These are phyloP conservation scores for Tinea trinotella DNA, from an alignment of 2,888 invertebrate species.

Conservation along the genomic window DNA sequence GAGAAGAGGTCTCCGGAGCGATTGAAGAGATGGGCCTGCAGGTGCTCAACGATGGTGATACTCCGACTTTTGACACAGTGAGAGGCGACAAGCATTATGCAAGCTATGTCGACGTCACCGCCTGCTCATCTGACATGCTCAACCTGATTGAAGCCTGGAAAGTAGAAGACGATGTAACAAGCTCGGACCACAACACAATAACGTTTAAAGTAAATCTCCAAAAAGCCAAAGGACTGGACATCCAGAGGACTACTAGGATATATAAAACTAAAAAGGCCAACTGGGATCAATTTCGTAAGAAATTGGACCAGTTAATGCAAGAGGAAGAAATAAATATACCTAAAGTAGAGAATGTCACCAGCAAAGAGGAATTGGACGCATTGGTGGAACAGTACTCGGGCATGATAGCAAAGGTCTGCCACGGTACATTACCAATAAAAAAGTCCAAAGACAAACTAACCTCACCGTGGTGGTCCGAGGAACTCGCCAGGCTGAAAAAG, in stretches of 20 bases:
- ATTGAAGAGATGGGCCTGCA: slow-evolving; percentile 19
- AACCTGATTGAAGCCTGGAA: slow-evolving; percentile 20
- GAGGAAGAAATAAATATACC: background rate
- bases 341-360: slow-evolving; percentile 8
- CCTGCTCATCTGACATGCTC: slow-evolving; percentile 22
- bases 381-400: background rate
- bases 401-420: background rate
- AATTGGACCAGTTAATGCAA: background rate
- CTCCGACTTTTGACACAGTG: slow-evolving; percentile 24
- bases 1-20: slow-evolving; percentile 18
- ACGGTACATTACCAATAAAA: slow-evolving; percentile 19
- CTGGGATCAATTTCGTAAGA: slow-evolving; percentile 18
- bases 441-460: slow-evolving; percentile 15
- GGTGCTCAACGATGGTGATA: background rate
- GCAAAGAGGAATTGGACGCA: background rate
- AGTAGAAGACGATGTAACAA: slow-evolving; percentile 15
- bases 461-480: slow-evolving; percentile 18
- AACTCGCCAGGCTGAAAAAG: slow-evolving; percentile 11
- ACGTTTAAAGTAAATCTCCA: background rate
- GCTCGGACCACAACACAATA: slow-evolving; percentile 21
- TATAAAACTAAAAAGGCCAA: slow-evolving; percentile 21
- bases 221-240: background rate
- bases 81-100: slow-evolving; percentile 21
- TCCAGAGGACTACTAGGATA: background rate
- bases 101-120: slow-evolving; percentile 28